Conservation (phyloP, 2,888 invertebrate species). For the Scaptomyza tumidula region DNA sequence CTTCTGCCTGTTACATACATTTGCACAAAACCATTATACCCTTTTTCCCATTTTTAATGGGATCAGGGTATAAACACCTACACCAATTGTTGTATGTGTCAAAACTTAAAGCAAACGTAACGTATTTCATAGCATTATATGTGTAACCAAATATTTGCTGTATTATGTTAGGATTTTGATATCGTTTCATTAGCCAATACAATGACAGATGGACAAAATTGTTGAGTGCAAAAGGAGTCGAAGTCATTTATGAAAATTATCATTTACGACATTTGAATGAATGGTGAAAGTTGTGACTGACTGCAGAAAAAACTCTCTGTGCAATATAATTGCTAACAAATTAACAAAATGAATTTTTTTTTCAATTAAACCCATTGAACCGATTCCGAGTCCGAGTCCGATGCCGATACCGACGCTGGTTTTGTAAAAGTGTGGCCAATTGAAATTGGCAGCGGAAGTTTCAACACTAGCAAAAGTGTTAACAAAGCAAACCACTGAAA, state of each 20-base stretch:
- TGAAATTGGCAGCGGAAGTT: constrained; percentile 54
- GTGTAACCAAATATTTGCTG: constrained; percentile 2
- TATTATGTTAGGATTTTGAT: constrained; percentile 18
- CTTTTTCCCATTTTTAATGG: too few relatives aligned
- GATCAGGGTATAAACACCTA: too few relatives aligned
- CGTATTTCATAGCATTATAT: constrained; percentile 6
- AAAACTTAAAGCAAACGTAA: constrained; percentile 39
- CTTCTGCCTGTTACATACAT: too few relatives aligned
- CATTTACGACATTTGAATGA: constrained; percentile 39
- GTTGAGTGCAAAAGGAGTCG: constrained; percentile 46
- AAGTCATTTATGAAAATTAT: constrained; percentile 48
- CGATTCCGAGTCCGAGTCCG: background rate
- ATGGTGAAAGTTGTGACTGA: constrained; percentile 59
- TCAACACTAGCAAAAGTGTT: constrained; percentile 32
- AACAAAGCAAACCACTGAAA: constrained; percentile 37
- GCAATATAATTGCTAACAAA: constrained; percentile 60
- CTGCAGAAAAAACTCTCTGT: constrained; percentile 25
- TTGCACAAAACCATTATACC: too few relatives aligned
- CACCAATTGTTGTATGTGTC: constrained; percentile 42
- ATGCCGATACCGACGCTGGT: background rate
- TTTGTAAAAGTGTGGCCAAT: constrained; percentile 59
- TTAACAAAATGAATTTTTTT: constrained; percentile 64
- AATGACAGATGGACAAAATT: constrained; percentile 20
- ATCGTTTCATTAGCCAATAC: constrained; percentile 29
- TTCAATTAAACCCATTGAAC: constrained; percentile 52